A percentile compares a stretch with the other conserved stretches of the same genome.
Evolutionary conservation across 2,797 vertebrate species (phyloP).

Genomic region (Graptemys geographica): DNA sequence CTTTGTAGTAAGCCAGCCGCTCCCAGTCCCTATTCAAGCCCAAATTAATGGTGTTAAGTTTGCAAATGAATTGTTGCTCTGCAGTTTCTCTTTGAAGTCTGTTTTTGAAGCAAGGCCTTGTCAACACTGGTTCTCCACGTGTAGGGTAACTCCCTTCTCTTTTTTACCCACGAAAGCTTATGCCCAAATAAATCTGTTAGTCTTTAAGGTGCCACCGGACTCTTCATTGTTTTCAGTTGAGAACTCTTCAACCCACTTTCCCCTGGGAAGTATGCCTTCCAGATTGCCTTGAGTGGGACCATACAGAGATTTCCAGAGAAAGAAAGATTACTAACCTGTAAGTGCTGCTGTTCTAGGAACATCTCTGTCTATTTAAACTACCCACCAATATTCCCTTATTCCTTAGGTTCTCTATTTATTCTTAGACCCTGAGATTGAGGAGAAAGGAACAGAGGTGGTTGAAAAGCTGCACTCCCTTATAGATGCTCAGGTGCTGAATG

Average conservation of each 20-base stretch:
- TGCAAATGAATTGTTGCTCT: no score
- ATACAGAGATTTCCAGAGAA: neutral
- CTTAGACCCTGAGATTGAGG: neutral
- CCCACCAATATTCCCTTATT: neutral
- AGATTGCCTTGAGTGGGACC: neutral
- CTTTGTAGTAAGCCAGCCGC: no score
- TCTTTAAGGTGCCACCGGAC: no score
- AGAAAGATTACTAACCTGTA: neutral
- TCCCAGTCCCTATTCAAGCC: no score
- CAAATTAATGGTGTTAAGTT: no score
- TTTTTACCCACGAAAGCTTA: no score
- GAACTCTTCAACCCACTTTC: neutral
- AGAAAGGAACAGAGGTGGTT: neutral
- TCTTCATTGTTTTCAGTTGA: neutral
- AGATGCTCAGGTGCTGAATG: neutral
- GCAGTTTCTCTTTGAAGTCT: no score
- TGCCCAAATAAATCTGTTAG: no score
- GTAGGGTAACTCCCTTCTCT: no score
- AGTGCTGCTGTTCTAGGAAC: neutral
- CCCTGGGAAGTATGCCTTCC: accelerated
- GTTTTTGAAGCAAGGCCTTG: no score
- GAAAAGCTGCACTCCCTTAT: neutral
- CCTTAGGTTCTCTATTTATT: neutral
- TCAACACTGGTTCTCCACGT: no score
- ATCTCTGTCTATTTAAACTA: neutral